Evolutionary conservation across 2,888 invertebrate species (phyloP), one percentile per base, ranked within the genome.

Genomic region (Orchesella flavescens): DNA sequence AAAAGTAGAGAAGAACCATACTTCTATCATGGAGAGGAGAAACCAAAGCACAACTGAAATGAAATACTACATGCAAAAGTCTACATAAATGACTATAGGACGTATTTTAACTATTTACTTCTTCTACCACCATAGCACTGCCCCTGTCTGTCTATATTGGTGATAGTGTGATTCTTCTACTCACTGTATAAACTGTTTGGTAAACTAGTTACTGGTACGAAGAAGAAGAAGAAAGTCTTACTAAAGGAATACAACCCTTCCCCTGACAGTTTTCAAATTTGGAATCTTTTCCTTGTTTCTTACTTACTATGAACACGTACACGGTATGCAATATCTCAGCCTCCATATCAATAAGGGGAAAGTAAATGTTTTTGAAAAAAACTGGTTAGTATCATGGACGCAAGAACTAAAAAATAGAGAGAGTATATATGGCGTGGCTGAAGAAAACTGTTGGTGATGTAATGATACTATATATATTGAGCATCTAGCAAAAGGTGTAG

Each of bases 231-330:
- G 21, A 76, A 75, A 66, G 66, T 24, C 43, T 1, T 23, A 23
- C 44, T 24, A 57, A 66, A 46, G 72, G 65, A 53, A 65, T 75
- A 53, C 61, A 21, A 44, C 2, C 34, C 34, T 59, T 49, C 79
- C 73, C 79, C 57, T 79, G 79, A 79, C 79, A 80, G 72, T 80
- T 80, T 79, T 71, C 74, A 68, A 80, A 80, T 80, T 80, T 66
- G 55, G 68, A 80, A 80, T 74, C 80, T 59, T 21, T 63, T 72
- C 53, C 55, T 65, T 23, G 19, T 24, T 34, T 34, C 34, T 34
- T 34, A n/a, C n/a, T n/a, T n/a, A n/a, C n/a, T n/a, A n/a, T n/a
- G n/a, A n/a, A n/a, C n/a, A n/a, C n/a, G n/a, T n/a, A n/a, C n/a
- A n/a, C n/a, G 7, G 53, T 61, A 23, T 61, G 61, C 61, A 24